Evolutionary conservation across 2,888 invertebrate species (phyloP).

Genomic region (Noctua janthe): DNA sequence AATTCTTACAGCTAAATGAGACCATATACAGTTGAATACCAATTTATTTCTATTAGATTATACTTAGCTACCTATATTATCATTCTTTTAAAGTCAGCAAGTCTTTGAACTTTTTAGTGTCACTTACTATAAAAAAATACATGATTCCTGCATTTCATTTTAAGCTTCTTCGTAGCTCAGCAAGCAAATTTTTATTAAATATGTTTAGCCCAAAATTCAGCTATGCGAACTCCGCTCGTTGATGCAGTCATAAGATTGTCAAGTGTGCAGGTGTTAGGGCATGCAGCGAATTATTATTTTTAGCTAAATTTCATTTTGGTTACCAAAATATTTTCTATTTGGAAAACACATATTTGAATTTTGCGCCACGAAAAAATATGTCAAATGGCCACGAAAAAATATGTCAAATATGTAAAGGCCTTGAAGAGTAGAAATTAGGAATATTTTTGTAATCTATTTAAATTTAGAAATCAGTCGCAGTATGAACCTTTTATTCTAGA

Average conservation of each 20-base stretch:
- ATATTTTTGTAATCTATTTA: slow-evolving; percentile 28
- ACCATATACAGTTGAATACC: slow-evolving; percentile 68
- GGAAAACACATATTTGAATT: not conserved
- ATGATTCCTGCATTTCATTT: slow-evolving; percentile 39
- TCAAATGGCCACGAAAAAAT: not conserved
- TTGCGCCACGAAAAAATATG: not conserved
- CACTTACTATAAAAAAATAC: slow-evolving; percentile 35
- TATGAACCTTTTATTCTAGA: slow-evolving; percentile 26
- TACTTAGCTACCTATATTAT: slow-evolving; percentile 62
- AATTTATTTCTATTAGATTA: slow-evolving; percentile 59
- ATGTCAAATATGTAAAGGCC: slow-evolving; percentile 33
- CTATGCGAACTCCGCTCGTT: no score
- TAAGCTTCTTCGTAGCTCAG: not conserved
- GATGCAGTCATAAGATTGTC: no score
- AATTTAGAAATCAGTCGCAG: slow-evolving; percentile 51
- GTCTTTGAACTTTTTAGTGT: slow-evolving; percentile 62
- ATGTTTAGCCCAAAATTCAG: no score
- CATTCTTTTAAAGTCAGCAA: slow-evolving; percentile 52
- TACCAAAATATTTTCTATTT: no score
- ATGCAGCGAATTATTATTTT: no score
- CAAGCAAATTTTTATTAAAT: no score
- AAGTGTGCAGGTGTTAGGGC: no score
- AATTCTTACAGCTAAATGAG: slow-evolving; percentile 66
- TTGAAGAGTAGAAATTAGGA: slow-evolving; percentile 35
- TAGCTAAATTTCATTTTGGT: no score